Conservation (phyloP, 2,113 vertebrate species). For the Opisthocomus hoazin region DNA sequence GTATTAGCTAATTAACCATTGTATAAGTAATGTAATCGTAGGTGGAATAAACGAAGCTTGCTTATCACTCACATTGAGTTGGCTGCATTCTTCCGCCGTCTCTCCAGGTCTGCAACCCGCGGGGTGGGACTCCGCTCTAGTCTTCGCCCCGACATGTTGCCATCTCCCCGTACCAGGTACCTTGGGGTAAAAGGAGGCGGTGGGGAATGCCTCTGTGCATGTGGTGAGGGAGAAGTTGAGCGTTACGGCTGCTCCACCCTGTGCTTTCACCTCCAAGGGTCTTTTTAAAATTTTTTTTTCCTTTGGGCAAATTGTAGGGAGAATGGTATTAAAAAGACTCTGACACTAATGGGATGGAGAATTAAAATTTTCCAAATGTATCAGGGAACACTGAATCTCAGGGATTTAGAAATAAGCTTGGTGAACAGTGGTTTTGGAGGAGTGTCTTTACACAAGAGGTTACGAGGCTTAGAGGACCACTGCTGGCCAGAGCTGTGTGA, state of each 20-base stretch:
- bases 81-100: too few species aligned
- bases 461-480: not conserved
- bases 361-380: not conserved
- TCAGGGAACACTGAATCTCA: too few species aligned
- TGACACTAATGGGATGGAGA: not conserved
- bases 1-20: too few species aligned
- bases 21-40: too few species aligned
- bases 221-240: not conserved
- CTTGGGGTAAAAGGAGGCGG: not conserved
- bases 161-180: constrained; percentile 62
- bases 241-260: not conserved
- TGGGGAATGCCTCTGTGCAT: not conserved
- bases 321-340: not conserved
- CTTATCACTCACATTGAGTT: too few species aligned
- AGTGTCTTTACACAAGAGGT: not conserved
- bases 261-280: not conserved
- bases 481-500: not conserved
- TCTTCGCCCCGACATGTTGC: too few species aligned
- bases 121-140: too few species aligned
- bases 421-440: not conserved
- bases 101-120: too few species aligned
- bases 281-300: too few species aligned
- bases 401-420: not conserved
- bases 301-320: not conserved
- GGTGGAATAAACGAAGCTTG: too few species aligned